Evolutionary conservation across 2,797 vertebrate species (phyloP), one percentile per base, ranked within the genome.

Genomic region (Microctenopoma steveboyesi): DNA sequence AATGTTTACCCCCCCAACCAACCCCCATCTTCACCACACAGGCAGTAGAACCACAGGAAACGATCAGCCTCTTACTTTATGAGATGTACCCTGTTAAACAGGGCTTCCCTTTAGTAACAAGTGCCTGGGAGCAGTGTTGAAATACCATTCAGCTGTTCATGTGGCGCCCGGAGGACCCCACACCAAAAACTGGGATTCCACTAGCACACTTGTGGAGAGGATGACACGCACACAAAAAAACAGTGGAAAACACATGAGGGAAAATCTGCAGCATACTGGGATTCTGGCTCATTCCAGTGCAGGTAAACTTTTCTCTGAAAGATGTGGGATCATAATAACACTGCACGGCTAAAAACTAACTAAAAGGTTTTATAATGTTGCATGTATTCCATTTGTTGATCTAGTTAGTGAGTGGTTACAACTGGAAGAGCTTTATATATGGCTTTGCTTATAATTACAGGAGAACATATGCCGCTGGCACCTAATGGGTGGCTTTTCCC

Each of bases 41-140:
- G 55, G 22, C 58, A 39, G 50, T 57, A 66, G 59, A 78, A 79
- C 72, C 58, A 14, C 54, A 11, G 47, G 61, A 58, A 62, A 56
- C 55, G 48, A 42, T 48, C 62, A 16, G 40, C 33, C 60, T 51
- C 40, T 15, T 66, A 42, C 52, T 89, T 90, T 87, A 87, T 37
- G 65, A 90, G 72, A 74, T 74, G 65, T 30, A 64, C 52, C 57
- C 70, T 69, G 69, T 84, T 67, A 71, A 75, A 35, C 37, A 74
- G 80, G 86, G 81, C 65, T 89, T 88, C 72, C 79, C 89, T 76
- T 76, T 39, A n/a, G 39, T 82, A 74, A 79, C 63, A 64, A 76
- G 77, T 74, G 85, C 78, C 76, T 64, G 49, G 59, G 58, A 82
- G 82, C 82, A 18, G 50, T 57, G 59, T 74, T 85, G 79, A 86